Evolutionary conservation across 2,797 vertebrate species (phyloP).

Genomic region (Galagoides demidoff): DNA sequence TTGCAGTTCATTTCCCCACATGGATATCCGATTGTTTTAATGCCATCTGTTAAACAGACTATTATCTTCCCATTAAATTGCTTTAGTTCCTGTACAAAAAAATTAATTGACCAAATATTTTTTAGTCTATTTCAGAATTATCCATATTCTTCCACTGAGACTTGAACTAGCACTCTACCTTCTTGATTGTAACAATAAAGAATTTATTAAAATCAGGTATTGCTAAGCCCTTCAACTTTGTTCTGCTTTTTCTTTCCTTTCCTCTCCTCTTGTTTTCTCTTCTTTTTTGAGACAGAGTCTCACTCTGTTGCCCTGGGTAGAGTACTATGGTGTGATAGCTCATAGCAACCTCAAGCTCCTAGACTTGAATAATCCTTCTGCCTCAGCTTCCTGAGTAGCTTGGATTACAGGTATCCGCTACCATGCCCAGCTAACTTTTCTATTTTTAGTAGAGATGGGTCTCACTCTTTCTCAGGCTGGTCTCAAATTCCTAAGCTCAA

Average conservation of each 20-base stretch:
- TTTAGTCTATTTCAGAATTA: neutral
- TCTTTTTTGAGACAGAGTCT: no score
- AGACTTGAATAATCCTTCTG: no score
- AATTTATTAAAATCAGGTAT: neutral
- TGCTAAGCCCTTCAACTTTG: neutral
- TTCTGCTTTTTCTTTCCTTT: neutral
- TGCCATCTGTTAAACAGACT: neutral
- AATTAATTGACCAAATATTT: neutral
- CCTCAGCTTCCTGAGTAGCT: no score
- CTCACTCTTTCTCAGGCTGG: no score
- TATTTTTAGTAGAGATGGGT: no score
- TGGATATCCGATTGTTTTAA: neutral
- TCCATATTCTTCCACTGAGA: neutral
- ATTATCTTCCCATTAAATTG: neutral
- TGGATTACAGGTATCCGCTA: no score
- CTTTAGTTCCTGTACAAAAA: conserved; percentile 14
- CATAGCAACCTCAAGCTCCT: no score
- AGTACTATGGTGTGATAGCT: no score
- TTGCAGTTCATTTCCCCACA: neutral
- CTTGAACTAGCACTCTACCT: neutral
- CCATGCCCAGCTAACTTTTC: no score
- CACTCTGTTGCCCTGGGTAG: no score
- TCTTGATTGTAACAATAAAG: neutral
- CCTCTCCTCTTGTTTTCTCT: no score
- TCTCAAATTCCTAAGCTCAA: no score